Conservation (phyloP, 2,888 invertebrate species). For the Azorinus chamasolen region DNA sequence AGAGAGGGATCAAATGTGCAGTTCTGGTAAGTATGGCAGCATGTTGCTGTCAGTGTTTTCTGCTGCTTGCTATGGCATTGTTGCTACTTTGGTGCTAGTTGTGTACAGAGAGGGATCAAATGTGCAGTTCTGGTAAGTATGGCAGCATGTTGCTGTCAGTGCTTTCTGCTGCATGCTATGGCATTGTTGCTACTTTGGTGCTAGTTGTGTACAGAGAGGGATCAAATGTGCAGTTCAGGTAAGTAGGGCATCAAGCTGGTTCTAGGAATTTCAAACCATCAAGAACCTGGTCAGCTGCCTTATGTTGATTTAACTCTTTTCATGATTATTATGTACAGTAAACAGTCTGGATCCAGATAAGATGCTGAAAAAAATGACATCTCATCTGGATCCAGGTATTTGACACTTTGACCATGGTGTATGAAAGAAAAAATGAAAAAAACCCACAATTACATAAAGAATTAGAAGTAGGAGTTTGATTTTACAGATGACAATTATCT, state of each 20-base stretch:
- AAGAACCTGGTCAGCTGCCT: no score
- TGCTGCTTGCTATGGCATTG: constrained; percentile 73
- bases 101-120: constrained; percentile 70
- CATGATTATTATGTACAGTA: no score
- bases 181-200: constrained; percentile 64
- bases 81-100: constrained; percentile 66
- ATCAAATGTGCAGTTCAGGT: constrained; percentile 74
- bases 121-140: constrained; percentile 74
- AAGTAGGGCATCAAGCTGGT: constrained; percentile 29
- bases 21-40: constrained; percentile 71
- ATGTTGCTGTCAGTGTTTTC: constrained; percentile 71
- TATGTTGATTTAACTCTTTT: no score
- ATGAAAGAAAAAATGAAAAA: no score
- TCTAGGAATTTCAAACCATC: no score
- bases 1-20: constrained; percentile 69
- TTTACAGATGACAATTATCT: no score
- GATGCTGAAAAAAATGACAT: no score
- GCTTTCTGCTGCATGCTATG: constrained; percentile 77
- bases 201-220: constrained; percentile 53
- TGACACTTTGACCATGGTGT: no score
- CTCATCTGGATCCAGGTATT: no score
- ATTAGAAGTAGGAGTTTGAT: no score
- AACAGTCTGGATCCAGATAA: no score
- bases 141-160: constrained; percentile 50
- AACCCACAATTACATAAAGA: no score